Percentiles rank a stretch among this genome's conserved stretches.
These are phyloP conservation scores for Chascanopsetta lugubris DNA, from an alignment of 2,113 vertebrate species.

Conservation along the genomic window DNA sequence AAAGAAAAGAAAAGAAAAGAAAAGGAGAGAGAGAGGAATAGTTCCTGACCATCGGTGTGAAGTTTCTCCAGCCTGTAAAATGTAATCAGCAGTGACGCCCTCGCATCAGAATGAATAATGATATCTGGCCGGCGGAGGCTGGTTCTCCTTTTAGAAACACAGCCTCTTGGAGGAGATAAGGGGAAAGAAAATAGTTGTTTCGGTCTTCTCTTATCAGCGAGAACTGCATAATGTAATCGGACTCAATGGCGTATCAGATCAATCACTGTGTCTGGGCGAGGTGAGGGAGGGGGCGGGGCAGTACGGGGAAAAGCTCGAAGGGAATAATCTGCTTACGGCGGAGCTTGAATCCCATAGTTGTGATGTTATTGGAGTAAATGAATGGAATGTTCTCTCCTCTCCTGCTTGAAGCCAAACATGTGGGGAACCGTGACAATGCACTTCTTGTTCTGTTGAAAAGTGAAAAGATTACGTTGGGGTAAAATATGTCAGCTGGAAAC, in stretches of 20 bases:
- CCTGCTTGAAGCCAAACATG: too few relatives aligned
- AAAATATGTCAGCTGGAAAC: not conserved
- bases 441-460: not conserved
- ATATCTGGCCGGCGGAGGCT: conserved; percentile 68
- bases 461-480: not conserved
- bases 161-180: conserved; percentile 72
- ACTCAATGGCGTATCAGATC: conserved; percentile 74
- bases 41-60: conserved; percentile 41
- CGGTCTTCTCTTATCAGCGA: conserved; percentile 74
- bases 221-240: conserved; percentile 76
- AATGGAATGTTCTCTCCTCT: not conserved
- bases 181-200: conserved; percentile 77
- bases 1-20: not conserved
- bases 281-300: conserved; percentile 26
- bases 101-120: conserved; percentile 74
- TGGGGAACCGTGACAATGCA: not conserved
- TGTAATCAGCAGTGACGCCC: conserved; percentile 67
- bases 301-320: too few relatives aligned
- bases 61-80: conserved; percentile 59
- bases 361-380: not conserved
- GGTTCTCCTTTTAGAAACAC: conserved; percentile 76
- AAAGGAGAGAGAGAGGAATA: conserved; percentile 12
- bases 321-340: not conserved
- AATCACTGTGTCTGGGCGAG: conserved; percentile 66
- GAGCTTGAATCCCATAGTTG: not conserved